Evolutionary conservation across 2,888 invertebrate species (phyloP).

Genomic region (Bellardia bayeri): DNA sequence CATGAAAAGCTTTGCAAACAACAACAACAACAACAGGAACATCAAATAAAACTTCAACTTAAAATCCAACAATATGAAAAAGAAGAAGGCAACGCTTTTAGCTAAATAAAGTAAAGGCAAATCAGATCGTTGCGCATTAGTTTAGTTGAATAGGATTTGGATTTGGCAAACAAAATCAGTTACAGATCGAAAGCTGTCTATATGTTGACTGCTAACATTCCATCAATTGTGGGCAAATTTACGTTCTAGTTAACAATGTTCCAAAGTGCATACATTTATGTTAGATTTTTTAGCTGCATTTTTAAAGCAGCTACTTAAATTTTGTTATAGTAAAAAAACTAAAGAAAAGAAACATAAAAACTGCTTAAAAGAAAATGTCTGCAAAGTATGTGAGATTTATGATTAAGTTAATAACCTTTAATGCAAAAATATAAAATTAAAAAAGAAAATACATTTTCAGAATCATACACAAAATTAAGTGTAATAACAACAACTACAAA

Average conservation of each 20-base stretch:
- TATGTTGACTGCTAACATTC: constrained; percentile 74
- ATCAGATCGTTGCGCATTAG: constrained; percentile 72
- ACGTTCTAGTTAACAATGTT: constrained; percentile 68
- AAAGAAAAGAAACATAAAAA: constrained; percentile 9
- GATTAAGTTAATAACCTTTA: constrained; percentile 65
- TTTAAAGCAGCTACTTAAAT: constrained; percentile 53
- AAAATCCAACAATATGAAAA: constrained; percentile 25
- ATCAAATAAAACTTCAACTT: constrained; percentile 38
- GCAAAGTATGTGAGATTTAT: constrained; percentile 59
- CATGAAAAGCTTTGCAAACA: constrained; percentile 39
- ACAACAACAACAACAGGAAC: constrained; percentile 23
- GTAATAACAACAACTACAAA: not conserved
- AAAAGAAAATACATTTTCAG: constrained; percentile 47
- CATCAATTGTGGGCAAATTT: constrained; percentile 74
- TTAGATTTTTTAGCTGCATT: constrained; percentile 10
- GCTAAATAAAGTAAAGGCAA: constrained; percentile 63
- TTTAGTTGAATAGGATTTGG: constrained; percentile 43
- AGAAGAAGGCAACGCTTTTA: constrained; percentile 60
- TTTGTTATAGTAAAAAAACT: constrained; percentile 7
- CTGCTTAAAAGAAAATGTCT: constrained; percentile 25
- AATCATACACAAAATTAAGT: not conserved
- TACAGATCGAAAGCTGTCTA: constrained; percentile 74
- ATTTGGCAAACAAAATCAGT: constrained; percentile 63
- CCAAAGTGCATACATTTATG: constrained; percentile 41
- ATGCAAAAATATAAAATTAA: constrained; percentile 55